These are phyloP conservation scores for Cephalopholis sonnerati DNA, from an alignment of 2,113 vertebrate genomes.

Conservation along the genomic window DNA sequence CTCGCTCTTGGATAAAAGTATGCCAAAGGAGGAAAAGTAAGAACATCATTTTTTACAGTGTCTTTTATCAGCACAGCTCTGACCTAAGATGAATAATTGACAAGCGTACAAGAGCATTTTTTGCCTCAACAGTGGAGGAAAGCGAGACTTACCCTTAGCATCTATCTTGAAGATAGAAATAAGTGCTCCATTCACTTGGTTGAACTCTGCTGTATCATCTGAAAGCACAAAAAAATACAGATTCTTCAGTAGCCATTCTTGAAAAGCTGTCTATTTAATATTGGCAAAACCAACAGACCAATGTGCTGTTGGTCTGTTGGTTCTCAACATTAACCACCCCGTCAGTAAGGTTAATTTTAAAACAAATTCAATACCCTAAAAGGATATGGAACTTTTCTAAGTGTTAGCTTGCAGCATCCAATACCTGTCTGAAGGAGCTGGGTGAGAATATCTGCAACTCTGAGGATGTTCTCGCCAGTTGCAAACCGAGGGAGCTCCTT, in stretches of 20 bases:
- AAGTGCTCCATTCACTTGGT: conserved; percentile 94
- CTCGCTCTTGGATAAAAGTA: neutral
- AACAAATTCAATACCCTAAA: neutral
- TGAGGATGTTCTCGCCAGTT: conserved; percentile 94
- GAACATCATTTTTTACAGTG: neutral
- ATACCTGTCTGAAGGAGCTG: conserved; percentile 98
- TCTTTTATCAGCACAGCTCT: neutral
- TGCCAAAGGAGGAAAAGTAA: neutral
- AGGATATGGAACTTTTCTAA: neutral
- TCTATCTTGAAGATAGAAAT: conserved; percentile 99
- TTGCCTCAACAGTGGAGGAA: neutral
- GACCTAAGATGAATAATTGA: neutral
- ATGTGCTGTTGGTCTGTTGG: no score
- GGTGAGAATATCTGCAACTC: conserved; percentile 96
- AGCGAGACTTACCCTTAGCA: conserved; percentile 89
- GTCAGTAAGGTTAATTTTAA: neutral
- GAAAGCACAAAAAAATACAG: conserved; percentile 41
- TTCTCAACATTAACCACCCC: no score
- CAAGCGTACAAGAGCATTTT: neutral
- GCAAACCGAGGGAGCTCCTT: conserved; percentile 98
- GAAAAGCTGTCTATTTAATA: neutral
- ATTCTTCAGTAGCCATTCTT: neutral
- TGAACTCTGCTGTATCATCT: conserved; percentile 99
- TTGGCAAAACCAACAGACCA: neutral
- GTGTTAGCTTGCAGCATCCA: neutral